Evolutionary conservation across 2,888 invertebrate species (phyloP).

Genomic region (Pollenia labialis): DNA sequence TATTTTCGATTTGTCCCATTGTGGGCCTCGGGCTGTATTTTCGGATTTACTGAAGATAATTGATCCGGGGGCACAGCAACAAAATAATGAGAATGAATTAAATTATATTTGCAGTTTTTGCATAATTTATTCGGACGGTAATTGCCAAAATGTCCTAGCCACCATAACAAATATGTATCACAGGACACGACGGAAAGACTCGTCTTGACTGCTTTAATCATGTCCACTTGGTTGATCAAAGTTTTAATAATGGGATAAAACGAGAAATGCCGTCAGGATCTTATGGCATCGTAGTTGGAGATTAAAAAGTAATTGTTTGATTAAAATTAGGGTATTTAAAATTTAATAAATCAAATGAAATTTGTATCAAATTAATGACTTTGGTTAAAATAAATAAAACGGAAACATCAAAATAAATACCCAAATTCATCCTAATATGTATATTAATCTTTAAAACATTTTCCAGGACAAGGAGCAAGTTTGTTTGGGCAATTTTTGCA

Average conservation of each 20-base stretch:
- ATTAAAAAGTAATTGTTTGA: background rate
- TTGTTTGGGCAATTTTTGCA: constrained; percentile 56
- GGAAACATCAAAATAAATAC: background rate
- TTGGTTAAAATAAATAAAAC: background rate
- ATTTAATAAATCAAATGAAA: too few species aligned
- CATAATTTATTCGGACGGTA: too few species aligned
- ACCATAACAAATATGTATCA: too few species aligned
- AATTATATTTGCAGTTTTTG: too few species aligned
- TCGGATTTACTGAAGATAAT: too few species aligned
- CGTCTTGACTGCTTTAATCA: background rate
- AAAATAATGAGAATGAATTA: too few species aligned
- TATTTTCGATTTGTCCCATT: too few species aligned
- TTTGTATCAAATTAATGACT: background rate
- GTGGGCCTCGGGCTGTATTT: too few species aligned
- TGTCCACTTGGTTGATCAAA: background rate
- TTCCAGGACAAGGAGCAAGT: constrained; percentile 46
- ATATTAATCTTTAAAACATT: constrained; percentile 42
- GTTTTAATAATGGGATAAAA: background rate
- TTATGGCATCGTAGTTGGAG: background rate
- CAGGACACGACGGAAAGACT: too few species aligned
- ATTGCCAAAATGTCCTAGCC: too few species aligned
- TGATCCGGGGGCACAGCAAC: too few species aligned
- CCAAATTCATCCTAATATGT: background rate
- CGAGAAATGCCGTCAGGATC: background rate
- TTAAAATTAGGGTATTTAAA: background rate